These are phyloP conservation scores for Pangasius djambal DNA, from an alignment of 2,797 vertebrate genomes.

Conservation along the genomic window DNA sequence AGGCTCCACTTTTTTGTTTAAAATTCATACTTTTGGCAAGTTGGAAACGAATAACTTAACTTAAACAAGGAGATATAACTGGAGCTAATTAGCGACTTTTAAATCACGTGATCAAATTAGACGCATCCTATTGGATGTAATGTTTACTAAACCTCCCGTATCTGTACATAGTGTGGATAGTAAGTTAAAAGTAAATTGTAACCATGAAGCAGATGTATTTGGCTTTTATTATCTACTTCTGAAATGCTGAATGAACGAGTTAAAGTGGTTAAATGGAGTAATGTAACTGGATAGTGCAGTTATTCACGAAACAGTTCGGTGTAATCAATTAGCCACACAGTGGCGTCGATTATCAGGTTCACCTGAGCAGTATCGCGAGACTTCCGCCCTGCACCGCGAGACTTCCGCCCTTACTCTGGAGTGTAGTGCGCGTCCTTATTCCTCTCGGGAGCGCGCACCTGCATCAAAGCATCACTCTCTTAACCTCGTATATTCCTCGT, in stretches of 20 bases:
- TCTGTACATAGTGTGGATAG: not conserved
- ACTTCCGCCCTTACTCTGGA: too few relatives aligned
- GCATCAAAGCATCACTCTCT: not conserved
- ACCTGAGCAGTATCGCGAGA: not conserved
- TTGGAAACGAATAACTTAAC: not conserved
- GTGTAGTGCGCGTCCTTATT: too few relatives aligned
- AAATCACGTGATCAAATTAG: not conserved
- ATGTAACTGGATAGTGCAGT: not conserved
- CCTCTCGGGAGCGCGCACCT: too few relatives aligned
- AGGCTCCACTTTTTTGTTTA: not conserved
- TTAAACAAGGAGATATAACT: not conserved
- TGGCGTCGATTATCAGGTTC: not conserved
- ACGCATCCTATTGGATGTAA: not conserved
- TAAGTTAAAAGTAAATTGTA: not conserved
- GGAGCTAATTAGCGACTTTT: not conserved
- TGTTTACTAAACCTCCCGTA: not conserved
- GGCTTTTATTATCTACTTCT: not conserved
- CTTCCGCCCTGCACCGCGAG: too few relatives aligned
- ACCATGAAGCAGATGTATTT: not conserved
- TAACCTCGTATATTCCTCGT: not conserved
- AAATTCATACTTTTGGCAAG: not conserved
- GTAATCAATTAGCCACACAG: not conserved
- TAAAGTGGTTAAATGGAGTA: not conserved
- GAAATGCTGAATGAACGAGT: not conserved
- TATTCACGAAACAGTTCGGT: not conserved